Percentiles rank a stretch among this genome's conserved stretches.
Evolutionary conservation across 2,888 invertebrate genomes (phyloP).

Genomic region (Physocephala rufipes): DNA sequence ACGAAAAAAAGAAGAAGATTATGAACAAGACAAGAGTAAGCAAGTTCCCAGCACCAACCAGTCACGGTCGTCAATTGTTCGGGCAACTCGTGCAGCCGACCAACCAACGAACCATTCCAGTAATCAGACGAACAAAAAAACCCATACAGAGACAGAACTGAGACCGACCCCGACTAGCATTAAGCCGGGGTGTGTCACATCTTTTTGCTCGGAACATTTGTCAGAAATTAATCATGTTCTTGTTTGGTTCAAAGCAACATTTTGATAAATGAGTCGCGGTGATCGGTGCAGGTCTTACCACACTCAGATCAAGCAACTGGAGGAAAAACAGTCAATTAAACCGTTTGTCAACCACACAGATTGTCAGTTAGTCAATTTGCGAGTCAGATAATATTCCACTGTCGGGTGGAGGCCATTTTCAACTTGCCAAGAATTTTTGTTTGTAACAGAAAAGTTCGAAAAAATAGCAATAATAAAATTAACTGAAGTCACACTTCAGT

Average conservation of each 20-base stretch:
- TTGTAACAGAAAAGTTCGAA: neutral
- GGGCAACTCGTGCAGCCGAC: neutral
- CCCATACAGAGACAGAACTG: too few relatives aligned
- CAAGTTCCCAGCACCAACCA: constrained; percentile 8
- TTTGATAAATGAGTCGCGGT: constrained; percentile 55
- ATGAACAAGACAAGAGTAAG: neutral
- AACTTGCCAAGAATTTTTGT: constrained; percentile 1
- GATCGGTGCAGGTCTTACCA: neutral
- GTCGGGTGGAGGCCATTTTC: neutral
- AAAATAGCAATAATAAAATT: constrained; percentile 24
- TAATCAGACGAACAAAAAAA: constrained; percentile 2
- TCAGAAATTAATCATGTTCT: constrained; percentile 66
- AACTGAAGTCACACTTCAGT: constrained; percentile 29
- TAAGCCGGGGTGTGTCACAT: constrained; percentile 60
- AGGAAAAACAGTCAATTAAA: too few relatives aligned
- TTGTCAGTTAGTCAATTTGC: constrained; percentile 10
- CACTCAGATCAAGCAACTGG: neutral
- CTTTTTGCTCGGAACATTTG: constrained; percentile 63
- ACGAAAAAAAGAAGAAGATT: too few relatives aligned
- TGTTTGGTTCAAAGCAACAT: constrained; percentile 49
- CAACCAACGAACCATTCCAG: constrained; percentile 10
- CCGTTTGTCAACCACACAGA: too few relatives aligned
- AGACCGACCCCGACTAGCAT: constrained; percentile 15
- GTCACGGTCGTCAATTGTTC: neutral
- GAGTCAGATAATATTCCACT: neutral